A percentile compares a stretch with the other conserved stretches of the same genome.
Evolutionary conservation across 2,888 invertebrate genomes (phyloP).

Genomic region (Dastarcus helophoroides): DNA sequence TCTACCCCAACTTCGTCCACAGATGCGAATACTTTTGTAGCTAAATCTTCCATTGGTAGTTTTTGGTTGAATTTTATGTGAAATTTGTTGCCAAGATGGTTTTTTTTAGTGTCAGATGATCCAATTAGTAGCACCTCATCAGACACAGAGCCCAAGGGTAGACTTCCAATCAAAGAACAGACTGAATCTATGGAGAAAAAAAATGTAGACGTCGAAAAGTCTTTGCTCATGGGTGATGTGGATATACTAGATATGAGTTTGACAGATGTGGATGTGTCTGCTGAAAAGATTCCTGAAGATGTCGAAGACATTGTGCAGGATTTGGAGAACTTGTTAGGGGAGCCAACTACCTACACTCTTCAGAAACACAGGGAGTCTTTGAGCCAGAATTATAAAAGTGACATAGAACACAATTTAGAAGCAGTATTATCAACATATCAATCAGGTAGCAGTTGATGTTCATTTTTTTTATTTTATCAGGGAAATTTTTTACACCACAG

Average conservation of each 20-base stretch:
- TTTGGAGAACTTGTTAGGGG: conserved; percentile 33
- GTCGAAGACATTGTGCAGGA: conserved; percentile 37
- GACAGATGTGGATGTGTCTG: conserved; percentile 22
- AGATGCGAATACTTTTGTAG: conserved; percentile 21
- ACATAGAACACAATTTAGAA: no score
- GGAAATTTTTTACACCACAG: no score
- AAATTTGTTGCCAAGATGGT: conserved; percentile 1
- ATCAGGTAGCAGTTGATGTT: no score
- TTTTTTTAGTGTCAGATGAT: conserved; percentile 22
- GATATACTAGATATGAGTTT: conserved; percentile 24
- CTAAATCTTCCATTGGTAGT: conserved; percentile 7
- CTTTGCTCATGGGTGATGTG: conserved; percentile 15
- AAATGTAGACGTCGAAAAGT: conserved; percentile 3
- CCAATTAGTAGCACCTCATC: conserved; percentile 34
- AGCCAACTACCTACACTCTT: conserved; percentile 11
- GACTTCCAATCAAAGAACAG: neutral
- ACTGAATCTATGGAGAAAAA: conserved; percentile 4
- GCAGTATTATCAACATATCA: no score
- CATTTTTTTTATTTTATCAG: no score
- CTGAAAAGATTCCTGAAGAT: conserved; percentile 32
- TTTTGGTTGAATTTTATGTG: neutral
- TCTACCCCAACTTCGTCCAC: conserved; percentile 33
- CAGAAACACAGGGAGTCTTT: neutral
- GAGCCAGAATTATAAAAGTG: no score
- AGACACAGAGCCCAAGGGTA: conserved; percentile 13